Evolutionary conservation across 2,888 invertebrate genomes (phyloP), one percentile per base, ranked within the genome.

Genomic region (Clivina fossor): DNA sequence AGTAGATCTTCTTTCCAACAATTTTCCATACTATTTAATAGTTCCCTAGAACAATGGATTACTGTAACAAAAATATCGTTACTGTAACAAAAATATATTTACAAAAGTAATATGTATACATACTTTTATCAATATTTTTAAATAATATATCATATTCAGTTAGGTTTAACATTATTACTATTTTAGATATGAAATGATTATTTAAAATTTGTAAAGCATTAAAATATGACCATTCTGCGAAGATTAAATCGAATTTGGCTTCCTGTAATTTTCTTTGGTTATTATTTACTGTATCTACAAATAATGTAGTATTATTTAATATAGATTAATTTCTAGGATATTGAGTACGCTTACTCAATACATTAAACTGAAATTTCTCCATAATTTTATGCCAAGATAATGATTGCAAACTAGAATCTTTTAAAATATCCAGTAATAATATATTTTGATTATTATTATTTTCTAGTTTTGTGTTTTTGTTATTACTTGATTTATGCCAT

Each of bases 71-170:
- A 18, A 2, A 20, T 2, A 16, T n/a, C n/a, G 22, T n/a, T 40
- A 24, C 9, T 9, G n/a, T 16, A 15, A 47, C n/a, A 28, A 16
- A 16, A 5, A 20, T 4, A 19, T 19, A 33, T 19, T 33, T 35
- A 20, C 20, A 19, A 4, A 24, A 7, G 9, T 24, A 4, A 7
- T 7, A 7, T 24, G 4, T 24, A 9, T n/a, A 5, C 11, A 9
- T 43, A 51, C 51, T 24, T 43, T 51, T 16, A 16, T 41, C 16
- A 0, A 51, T 16, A 30, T 43, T 20, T 18, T 15, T 22, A 35
- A 43, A 51, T 15, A 51, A n/a, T 35, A 24, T 35, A 33, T 43
- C 35, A 9, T 33, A 11, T 43, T 51, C 51, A 24, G 32, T 43
- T 35, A 26, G 20, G 1, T 16, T 24, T 2, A 51, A 15, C 8